A percentile compares a stretch with the other conserved stretches of the same genome.
phyloP scores from a whole-genome alignment of 2,113 vertebrate species.

The Eulemur rufifrons region DNA sequence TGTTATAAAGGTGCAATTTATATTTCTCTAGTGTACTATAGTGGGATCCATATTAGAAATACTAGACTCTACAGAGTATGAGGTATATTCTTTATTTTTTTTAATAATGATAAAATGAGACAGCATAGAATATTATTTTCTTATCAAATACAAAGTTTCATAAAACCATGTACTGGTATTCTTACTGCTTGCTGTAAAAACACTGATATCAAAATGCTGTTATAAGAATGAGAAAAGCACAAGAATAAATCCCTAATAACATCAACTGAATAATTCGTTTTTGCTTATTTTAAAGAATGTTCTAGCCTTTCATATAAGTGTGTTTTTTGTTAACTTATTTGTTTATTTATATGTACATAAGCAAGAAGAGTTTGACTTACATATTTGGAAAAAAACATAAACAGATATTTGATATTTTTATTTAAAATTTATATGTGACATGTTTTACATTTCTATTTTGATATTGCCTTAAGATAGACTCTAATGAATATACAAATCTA shows the following conservation, averaged over 20 bases:
- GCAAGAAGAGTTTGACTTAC: neutral
- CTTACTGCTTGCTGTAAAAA: neutral
- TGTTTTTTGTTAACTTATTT: neutral
- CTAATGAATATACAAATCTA: conserved; percentile 10
- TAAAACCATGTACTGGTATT: neutral
- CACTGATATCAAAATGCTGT: neutral
- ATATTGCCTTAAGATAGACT: neutral
- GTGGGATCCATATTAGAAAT: neutral
- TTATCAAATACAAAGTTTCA: neutral
- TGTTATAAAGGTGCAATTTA: neutral
- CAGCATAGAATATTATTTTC: neutral
- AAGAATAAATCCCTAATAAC: neutral
- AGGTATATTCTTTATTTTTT: neutral
- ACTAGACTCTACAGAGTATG: neutral
- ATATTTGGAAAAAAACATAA: neutral
- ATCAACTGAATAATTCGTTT: neutral
- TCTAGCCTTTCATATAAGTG: neutral
- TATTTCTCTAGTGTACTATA: neutral
- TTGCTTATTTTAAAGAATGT: neutral
- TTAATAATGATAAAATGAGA: neutral
- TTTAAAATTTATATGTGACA: neutral
- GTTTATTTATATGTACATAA: neutral
- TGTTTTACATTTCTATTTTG: neutral
- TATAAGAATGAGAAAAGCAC: neutral
- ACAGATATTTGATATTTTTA: neutral